Conservation (phyloP, 1,140 invertebrate species). For the Chymomyza costata region DNA sequence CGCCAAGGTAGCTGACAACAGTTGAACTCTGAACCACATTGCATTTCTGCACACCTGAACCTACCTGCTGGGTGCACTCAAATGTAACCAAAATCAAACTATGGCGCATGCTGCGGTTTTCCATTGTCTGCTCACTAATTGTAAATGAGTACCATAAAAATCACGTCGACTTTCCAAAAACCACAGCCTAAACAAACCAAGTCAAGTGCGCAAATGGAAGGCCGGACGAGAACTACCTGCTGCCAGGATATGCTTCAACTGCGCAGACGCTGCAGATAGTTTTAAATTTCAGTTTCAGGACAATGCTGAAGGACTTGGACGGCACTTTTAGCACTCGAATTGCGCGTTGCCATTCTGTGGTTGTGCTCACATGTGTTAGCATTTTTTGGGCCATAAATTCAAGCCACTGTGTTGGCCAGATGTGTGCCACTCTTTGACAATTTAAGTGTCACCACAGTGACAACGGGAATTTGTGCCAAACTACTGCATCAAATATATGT, state of each 20-base stretch:
- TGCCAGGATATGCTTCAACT: constrained; percentile 22
- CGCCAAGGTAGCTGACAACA: constrained; percentile 26
- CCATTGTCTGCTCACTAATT: constrained; percentile 48
- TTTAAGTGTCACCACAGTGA: constrained; percentile 9
- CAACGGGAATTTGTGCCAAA: constrained; percentile 24
- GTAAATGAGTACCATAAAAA: constrained; percentile 46
- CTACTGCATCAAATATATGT: too few species aligned
- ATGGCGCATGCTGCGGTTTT: constrained; percentile 58
- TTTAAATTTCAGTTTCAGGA: constrained; percentile 27
- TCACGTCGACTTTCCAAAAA: constrained; percentile 28
- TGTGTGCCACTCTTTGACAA: too few species aligned
- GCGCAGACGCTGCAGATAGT: constrained; percentile 9
- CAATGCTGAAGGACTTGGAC: constrained; percentile 4
- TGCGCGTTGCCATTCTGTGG: constrained; percentile 29
- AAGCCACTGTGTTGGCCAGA: too few species aligned
- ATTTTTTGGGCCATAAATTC: constrained; percentile 14
- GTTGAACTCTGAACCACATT: constrained; percentile 39
- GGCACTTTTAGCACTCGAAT: constrained; percentile 51
- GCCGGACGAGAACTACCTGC: constrained; percentile 33
- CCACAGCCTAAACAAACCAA: constrained; percentile 4
- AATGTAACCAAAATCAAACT: neutral
- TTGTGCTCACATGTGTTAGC: constrained; percentile 35
- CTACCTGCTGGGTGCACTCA: constrained; percentile 27
- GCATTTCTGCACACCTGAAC: constrained; percentile 13
- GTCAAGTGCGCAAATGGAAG: constrained; percentile 45